Conservation (phyloP, 2,888 invertebrate species). For the Gymnosoma rotundatum region DNA sequence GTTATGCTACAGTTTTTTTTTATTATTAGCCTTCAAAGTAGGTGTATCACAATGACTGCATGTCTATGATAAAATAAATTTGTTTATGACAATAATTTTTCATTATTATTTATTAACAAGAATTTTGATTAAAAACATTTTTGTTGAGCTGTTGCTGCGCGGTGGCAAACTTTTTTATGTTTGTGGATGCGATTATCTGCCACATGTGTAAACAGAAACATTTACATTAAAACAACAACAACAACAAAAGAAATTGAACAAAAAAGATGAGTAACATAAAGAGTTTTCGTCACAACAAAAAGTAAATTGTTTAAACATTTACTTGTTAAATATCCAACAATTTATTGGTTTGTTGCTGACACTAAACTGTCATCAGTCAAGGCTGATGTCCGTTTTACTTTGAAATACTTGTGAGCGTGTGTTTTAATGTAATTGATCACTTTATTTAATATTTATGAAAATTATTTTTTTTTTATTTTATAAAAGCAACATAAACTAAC, state of each 20-base stretch:
- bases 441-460: conserved; percentile 69
- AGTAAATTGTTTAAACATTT: conserved; percentile 34
- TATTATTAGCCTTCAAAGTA: neutral
- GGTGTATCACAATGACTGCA: neutral
- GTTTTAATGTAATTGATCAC: conserved; percentile 58
- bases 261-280: neutral
- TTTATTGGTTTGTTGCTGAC: conserved; percentile 42
- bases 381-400: conserved; percentile 11
- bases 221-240: neutral
- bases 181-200: conserved; percentile 41
- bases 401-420: neutral
- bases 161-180: neutral
- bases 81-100: conserved; percentile 71
- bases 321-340: conserved; percentile 22
- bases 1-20: conserved; percentile 31
- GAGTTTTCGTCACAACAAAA: conserved; percentile 21
- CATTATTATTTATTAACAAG: conserved; percentile 81
- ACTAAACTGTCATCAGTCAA: conserved; percentile 51
- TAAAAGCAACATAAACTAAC: conserved; percentile 16
- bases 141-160: conserved; percentile 5
- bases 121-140: conserved; percentile 80
- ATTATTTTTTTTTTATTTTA: conserved; percentile 41
- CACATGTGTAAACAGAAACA: neutral
- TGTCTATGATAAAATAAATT: conserved; percentile 20
- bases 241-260: too few relatives aligned